phyloP scores from a whole-genome alignment of 2,113 vertebrate genomes.

The Hystrix brachyura region DNA sequence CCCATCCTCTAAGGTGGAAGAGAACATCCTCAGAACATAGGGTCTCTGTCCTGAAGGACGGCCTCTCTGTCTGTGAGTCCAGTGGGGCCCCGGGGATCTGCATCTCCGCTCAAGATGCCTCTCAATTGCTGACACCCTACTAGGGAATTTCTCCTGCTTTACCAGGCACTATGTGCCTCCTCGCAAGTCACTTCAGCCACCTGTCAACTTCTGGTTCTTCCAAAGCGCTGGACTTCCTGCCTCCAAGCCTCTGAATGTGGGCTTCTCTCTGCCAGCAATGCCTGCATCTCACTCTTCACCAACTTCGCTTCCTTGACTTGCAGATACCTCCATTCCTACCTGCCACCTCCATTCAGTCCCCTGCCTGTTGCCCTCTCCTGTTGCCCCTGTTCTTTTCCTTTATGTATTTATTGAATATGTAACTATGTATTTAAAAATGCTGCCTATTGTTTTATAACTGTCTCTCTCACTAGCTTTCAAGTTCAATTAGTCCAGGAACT shows the following conservation, averaged over 20 bases:
- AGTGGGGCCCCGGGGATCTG: not conserved
- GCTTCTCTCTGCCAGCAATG: not conserved
- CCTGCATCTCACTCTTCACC: not conserved
- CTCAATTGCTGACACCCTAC: not conserved
- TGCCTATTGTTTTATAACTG: not conserved
- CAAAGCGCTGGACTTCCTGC: not conserved
- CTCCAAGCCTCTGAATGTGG: not conserved
- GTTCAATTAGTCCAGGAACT: not conserved
- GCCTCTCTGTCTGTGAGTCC: not conserved
- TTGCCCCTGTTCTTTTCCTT: not conserved
- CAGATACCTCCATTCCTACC: not conserved
- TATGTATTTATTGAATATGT: not conserved
- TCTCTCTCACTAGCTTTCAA: not conserved
- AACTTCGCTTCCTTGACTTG: not conserved
- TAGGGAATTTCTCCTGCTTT: not conserved
- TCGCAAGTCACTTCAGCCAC: not conserved
- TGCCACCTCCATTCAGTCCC: not conserved
- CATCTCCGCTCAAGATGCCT: not conserved
- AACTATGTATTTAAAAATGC: not conserved
- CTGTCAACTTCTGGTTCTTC: not conserved
- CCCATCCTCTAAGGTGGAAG: not conserved
- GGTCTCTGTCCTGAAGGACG: not conserved
- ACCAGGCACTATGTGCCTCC: not conserved
- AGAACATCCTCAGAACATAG: not conserved
- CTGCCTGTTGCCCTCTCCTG: not conserved